A percentile compares a stretch with the other conserved stretches of the same genome.
These are phyloP conservation scores for Cabera pusaria DNA, from an alignment of 2,888 invertebrate genomes.

Conservation along the genomic window DNA sequence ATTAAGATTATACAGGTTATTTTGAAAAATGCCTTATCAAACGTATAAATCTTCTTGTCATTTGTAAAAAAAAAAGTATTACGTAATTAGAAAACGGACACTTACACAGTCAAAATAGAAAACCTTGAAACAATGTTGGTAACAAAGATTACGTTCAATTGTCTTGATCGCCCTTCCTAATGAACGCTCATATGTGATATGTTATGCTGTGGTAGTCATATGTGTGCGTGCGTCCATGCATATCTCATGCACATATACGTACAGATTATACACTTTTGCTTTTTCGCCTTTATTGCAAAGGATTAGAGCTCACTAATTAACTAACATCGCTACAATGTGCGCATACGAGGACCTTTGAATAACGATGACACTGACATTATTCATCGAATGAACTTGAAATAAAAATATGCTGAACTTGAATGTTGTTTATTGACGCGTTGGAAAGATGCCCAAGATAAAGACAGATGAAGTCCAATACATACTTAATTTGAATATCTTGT, in stretches of 20 bases:
- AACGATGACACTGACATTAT: constrained; percentile 45
- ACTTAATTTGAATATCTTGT: constrained; percentile 17
- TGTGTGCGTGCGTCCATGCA: constrained; percentile 32
- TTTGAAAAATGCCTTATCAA: too few relatives aligned
- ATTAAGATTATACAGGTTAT: too few relatives aligned
- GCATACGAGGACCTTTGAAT: constrained; percentile 26
- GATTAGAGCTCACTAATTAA: constrained; percentile 15
- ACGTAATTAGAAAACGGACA: constrained; percentile 54
- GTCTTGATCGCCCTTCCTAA: constrained; percentile 48
- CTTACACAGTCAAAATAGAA: constrained; percentile 58
- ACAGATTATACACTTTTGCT: too few relatives aligned
- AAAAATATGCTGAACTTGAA: constrained; percentile 34
- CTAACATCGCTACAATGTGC: not conserved
- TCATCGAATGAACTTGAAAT: constrained; percentile 43
- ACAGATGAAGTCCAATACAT: constrained; percentile 20
- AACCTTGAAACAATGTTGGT: constrained; percentile 59
- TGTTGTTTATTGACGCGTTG: constrained; percentile 27
- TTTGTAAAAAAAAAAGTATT: constrained; percentile 55
- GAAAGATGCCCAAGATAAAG: constrained; percentile 24
- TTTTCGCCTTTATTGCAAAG: constrained; percentile 19
- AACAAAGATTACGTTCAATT: constrained; percentile 40
- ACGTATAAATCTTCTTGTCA: too few relatives aligned
- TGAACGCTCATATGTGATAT: constrained; percentile 37
- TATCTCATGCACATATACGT: too few relatives aligned
- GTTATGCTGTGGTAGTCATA: constrained; percentile 1